These are phyloP conservation scores for Sebastes iracundus DNA, from an alignment of 2,797 vertebrate genomes.

Conservation along the genomic window DNA sequence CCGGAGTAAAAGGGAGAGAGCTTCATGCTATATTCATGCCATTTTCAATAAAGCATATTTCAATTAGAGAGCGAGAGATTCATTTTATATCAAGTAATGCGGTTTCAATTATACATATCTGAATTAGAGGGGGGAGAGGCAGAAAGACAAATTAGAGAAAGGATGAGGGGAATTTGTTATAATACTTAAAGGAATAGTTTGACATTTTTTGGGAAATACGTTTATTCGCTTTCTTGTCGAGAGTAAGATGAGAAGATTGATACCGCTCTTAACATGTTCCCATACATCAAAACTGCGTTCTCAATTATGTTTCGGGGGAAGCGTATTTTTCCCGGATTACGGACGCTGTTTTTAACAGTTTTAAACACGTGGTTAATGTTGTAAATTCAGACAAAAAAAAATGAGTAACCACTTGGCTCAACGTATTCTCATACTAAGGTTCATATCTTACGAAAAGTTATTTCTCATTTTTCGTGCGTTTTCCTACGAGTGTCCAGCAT, in stretches of 20 bases:
- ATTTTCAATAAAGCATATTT: slow-evolving; percentile 78
- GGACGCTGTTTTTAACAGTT: too few relatives aligned
- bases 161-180: neutral
- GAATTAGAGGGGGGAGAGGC: slow-evolving; percentile 45
- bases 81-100: slow-evolving; percentile 64
- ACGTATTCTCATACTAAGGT: too few relatives aligned
- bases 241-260: neutral
- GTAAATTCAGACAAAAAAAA: too few relatives aligned
- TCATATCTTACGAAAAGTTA: too few relatives aligned
- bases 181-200: neutral
- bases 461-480: too few relatives aligned
- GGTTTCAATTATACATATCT: slow-evolving; percentile 73
- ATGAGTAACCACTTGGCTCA: too few relatives aligned
- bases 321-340: too few relatives aligned
- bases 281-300: too few relatives aligned
- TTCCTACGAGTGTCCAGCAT: too few relatives aligned
- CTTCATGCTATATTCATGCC: slow-evolving; percentile 65
- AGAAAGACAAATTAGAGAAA: slow-evolving; percentile 20
- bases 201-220: neutral
- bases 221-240: neutral
- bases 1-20: slow-evolving; percentile 49
- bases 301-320: too few relatives aligned
- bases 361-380: too few relatives aligned
- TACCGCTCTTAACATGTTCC: neutral
- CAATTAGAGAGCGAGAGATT: slow-evolving; percentile 61